Evolutionary conservation across 2,113 vertebrate genomes (phyloP), one percentile per base, ranked within the genome.

Genomic region (Pholis gunnellus): DNA sequence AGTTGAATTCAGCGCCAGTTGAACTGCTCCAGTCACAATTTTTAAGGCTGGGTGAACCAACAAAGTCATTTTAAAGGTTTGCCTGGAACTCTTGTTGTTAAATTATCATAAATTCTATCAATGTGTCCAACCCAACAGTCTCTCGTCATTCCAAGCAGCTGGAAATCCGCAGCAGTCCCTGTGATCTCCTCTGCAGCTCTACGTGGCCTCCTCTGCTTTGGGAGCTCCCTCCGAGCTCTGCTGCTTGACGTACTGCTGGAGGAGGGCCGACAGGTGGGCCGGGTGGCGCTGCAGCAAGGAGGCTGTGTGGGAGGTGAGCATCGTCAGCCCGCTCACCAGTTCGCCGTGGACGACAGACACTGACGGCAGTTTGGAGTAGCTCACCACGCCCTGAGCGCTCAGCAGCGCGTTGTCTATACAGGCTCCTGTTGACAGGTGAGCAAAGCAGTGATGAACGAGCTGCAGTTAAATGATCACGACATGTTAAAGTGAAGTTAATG

Each of bases 381-480:
- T 92, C 81, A 96, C 11, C 38, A 99, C 73, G 0, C 97, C 97
- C 80, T 97, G 95, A 5, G 69, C 91, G 50, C 97, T 99, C 91
- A 99, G 94, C 91, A 99, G 89, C 0, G 93, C 95, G 93, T 96
- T 66, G 0, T 99, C 97, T 3, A 99, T 84, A 79, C 95, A 97
- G 88, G 93, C 97, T 1, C 97, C 98, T 99, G 93, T 0, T 25
- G 84, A 78, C 65, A 52, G 42, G 52, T 0, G 38, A 75, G 52
- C 20, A 31, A 5, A 0, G 6, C 0, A 13, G 31, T 6, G 73
- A 17, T 69, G 0, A 71, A 34, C 0, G 25, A 38, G 48, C 9
- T 46, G 17, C 20, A 61, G 59, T 25, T 56, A 5, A 50, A 69
- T 36, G 0, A 42, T 34, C 54, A 36, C 18, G 34, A 6, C 22